phyloP scores from a whole-genome alignment of 2,113 vertebrate species.

The Hydrolagus affinis region DNA sequence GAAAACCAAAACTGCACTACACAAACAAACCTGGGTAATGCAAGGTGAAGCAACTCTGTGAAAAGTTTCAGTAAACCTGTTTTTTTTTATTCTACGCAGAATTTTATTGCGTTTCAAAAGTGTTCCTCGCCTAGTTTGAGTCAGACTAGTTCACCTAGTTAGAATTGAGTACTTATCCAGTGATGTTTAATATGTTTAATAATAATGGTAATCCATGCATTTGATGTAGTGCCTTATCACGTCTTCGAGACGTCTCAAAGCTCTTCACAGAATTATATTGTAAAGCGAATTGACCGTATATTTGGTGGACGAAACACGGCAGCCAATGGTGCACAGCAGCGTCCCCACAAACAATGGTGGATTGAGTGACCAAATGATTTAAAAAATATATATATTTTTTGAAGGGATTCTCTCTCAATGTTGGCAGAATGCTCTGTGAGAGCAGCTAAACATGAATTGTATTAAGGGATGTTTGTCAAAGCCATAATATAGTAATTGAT shows the following conservation, averaged over 20 bases:
- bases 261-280: no score
- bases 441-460: not conserved
- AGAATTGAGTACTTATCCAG: not conserved
- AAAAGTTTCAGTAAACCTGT: not conserved
- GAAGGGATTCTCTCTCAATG: not conserved
- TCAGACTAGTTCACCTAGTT: no score
- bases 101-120: not conserved
- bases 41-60: not conserved
- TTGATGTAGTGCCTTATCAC: no score
- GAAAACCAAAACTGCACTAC: not conserved
- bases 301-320: no score
- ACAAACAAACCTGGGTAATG: not conserved
- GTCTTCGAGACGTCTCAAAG: no score
- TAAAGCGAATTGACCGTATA: no score
- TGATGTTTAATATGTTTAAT: not conserved
- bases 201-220: no score
- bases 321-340: no score
- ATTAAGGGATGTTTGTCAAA: not conserved
- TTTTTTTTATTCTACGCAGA: not conserved
- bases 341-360: no score
- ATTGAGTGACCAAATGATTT: no score
- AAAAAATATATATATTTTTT: no score
- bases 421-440: not conserved
- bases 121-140: not conserved
- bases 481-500: not conserved